phyloP scores from a whole-genome alignment of 2,797 vertebrate genomes.

The Aplochiton taeniatus region DNA sequence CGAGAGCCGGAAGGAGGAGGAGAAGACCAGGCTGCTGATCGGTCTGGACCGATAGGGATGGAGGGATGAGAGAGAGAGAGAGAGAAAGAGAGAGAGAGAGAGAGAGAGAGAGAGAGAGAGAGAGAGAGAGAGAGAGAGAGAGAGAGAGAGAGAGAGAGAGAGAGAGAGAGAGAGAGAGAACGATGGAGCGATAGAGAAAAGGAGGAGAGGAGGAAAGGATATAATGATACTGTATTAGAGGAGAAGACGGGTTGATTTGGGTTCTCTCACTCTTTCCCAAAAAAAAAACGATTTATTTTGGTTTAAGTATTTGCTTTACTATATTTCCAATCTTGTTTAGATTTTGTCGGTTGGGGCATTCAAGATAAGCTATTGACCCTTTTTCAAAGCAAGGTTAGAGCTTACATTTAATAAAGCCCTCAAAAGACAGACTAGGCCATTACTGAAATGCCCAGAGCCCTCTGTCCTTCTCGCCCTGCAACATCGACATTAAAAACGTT shows the following conservation, averaged over 20 bases:
- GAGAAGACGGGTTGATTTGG: conserved; percentile 52
- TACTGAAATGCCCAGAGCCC: too few relatives aligned
- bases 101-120: conserved; percentile 13
- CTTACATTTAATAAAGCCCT: conserved; percentile 9
- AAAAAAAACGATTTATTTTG: too few relatives aligned
- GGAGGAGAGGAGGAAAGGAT: conserved; percentile 9
- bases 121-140: not conserved
- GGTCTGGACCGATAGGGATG: conserved; percentile 89
- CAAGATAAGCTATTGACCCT: too few relatives aligned
- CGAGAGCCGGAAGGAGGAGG: conserved; percentile 86
- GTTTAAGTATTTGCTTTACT: too few relatives aligned
- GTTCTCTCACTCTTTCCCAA: conserved; percentile 9
- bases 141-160: not conserved
- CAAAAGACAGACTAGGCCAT: not conserved
- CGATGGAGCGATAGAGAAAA: conserved; percentile 11
- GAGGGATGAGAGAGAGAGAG: not conserved
- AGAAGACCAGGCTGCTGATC: conserved; percentile 88
- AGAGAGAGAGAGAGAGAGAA: not conserved
- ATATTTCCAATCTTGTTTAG: too few relatives aligned
- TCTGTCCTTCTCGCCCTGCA: too few relatives aligned
- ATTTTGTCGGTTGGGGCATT: too few relatives aligned
- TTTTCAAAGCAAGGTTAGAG: too few relatives aligned
- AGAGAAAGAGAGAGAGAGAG: not conserved
- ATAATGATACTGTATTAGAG: conserved; percentile 10
- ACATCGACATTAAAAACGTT: not conserved